Evolutionary conservation across 2,797 vertebrate species (phyloP).

Genomic region (Vireo griseus): DNA sequence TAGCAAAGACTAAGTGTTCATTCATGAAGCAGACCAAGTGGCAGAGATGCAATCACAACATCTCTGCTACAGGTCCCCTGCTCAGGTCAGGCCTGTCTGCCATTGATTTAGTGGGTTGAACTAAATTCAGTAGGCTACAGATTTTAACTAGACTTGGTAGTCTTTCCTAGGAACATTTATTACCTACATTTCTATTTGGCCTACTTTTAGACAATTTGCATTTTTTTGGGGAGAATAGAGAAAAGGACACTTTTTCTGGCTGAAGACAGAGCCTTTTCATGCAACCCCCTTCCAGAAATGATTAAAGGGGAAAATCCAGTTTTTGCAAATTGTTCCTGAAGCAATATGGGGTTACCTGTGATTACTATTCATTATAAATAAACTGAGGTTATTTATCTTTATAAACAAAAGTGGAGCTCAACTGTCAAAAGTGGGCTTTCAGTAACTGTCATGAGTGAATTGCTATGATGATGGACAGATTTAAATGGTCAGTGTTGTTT

Average conservation of each 20-base stretch:
- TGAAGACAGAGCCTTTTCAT: background rate
- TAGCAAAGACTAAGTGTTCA: background rate
- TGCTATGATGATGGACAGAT: background rate
- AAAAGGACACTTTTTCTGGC: background rate
- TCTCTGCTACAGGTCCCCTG: background rate
- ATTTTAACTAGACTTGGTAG: background rate
- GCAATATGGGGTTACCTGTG: background rate
- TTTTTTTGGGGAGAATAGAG: background rate
- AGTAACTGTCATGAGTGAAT: background rate
- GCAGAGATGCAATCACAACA: background rate
- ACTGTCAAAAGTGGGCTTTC: background rate
- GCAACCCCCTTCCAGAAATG: background rate
- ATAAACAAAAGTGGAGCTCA: background rate
- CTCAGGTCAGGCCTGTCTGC: background rate
- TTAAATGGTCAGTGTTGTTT: background rate
- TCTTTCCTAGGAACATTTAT: background rate
- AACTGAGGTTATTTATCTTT: background rate
- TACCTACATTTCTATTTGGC: background rate
- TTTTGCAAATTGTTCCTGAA: background rate
- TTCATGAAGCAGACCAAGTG: background rate
- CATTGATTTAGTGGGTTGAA: background rate
- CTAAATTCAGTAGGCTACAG: background rate
- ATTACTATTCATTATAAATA: background rate
- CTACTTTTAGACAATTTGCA: background rate
- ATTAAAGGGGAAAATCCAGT: background rate